A percentile compares a stretch with the other conserved stretches of the same genome.
Conservation (phyloP, 1,140 invertebrate genomes). For the Halictus rubicundus region DNA sequence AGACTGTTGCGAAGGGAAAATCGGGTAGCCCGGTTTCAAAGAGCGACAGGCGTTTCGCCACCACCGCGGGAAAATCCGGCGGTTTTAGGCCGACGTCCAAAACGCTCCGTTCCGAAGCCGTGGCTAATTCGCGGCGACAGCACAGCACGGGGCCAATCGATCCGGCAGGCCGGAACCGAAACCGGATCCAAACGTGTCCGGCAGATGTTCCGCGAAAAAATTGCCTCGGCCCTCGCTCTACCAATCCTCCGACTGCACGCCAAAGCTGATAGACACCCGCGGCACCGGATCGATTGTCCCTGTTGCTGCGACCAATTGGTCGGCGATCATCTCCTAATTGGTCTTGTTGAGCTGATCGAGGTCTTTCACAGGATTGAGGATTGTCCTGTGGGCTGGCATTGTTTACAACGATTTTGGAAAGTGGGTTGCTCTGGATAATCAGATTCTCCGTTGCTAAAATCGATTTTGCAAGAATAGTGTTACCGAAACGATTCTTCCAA, state of each 20-base stretch:
- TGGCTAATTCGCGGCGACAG: conserved; percentile 45
- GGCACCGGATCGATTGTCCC: neutral
- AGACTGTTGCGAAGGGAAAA: neutral
- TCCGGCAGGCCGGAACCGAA: conserved; percentile 27
- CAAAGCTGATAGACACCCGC: neutral
- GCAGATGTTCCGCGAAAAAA: conserved; percentile 37
- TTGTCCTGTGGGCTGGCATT: no score
- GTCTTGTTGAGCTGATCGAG: neutral
- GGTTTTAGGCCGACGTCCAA: conserved; percentile 32
- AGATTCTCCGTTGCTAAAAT: no score
- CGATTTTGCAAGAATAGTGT: no score
- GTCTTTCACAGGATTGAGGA: no score
- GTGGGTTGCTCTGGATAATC: no score
- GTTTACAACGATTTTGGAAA: no score
- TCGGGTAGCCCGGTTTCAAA: no score
- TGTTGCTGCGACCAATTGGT: neutral
- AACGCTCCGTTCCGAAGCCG: conserved; percentile 50
- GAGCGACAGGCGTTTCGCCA: neutral
- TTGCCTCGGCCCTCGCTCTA: neutral
- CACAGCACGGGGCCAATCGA: conserved; percentile 33
- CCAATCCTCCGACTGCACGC: no score
- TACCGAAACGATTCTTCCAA: no score
- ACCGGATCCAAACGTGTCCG: neutral
- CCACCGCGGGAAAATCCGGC: conserved; percentile 11
- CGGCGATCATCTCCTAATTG: neutral